Evolutionary conservation across 2,888 invertebrate species (phyloP), one percentile per base, ranked within the genome.

Genomic region (Adelognathus sp.): DNA sequence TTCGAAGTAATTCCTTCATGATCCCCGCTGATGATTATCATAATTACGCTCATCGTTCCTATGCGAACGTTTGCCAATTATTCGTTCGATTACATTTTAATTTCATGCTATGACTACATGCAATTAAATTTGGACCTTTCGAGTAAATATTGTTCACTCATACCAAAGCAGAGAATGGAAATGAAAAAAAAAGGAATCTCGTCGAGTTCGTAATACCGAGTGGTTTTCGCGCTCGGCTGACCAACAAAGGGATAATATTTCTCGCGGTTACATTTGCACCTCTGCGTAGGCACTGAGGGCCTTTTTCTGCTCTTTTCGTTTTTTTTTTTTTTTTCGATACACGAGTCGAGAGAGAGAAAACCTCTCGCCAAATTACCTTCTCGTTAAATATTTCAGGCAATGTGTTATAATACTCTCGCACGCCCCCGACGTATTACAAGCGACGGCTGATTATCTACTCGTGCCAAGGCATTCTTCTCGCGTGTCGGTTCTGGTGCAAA

Each of bases 351-450:
- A 56, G 33, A 11, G 50, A 36, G 41, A 60, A 63, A 73, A 69
- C 41, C n/a, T 9, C 70, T 69, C 64, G 58, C 72, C 86, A 88
- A 88, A 88, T 89, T 88, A 88, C 84, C 83, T 85, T 85, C 85
- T 84, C 85, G 89, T 89, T 88, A 89, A 88, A 88, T 88, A 88
- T 88, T 87, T 86, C 85, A 83, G 84, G 87, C 84, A 86, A 88
- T 88, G 87, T 83, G 84, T 87, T 88, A 89, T n/a, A n/a, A n/a
- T 86, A 84, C 86, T 86, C 88, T 87, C 88, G 87, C 88, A 88
- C 88, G 85, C 88, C 85, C 85, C 85, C 81, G 80, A 82, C 82
- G 80, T 83, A 86, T 87, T 86, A 87, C 80, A 85, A 83, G 86
- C 77, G 84, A 81, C 83, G 84, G 82, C 87, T 88, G 88, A 88